phyloP scores from a whole-genome alignment of 2,797 vertebrate genomes.

The Semotilus atromaculatus region DNA sequence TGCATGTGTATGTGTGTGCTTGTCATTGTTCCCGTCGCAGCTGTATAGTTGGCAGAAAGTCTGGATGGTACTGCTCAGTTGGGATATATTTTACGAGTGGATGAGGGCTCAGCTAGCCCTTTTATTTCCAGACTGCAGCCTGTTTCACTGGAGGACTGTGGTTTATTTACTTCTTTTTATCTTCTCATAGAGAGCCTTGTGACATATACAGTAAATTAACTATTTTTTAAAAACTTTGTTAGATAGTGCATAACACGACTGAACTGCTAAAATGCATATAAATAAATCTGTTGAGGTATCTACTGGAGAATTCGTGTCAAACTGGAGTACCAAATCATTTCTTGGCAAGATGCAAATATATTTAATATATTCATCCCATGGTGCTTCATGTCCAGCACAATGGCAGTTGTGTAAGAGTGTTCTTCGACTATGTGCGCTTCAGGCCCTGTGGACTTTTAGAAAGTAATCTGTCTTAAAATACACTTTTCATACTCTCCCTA shows the following conservation, averaged over 20 bases:
- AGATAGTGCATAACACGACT: constrained; percentile 49
- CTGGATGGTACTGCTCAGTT: constrained; percentile 59
- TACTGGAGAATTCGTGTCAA: neutral
- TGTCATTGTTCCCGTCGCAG: constrained; percentile 58
- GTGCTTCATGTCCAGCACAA: neutral
- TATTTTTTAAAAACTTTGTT: constrained; percentile 35
- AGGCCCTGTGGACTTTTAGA: neutral
- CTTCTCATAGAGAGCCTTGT: constrained; percentile 64
- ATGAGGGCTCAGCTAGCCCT: constrained; percentile 42
- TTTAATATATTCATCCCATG: constrained; percentile 34
- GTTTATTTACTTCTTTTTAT: constrained; percentile 75
- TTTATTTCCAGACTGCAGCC: constrained; percentile 49
- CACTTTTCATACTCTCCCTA: neutral
- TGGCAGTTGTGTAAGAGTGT: constrained; percentile 4
- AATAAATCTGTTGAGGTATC: neutral
- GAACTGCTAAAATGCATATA: neutral
- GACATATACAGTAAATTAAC: constrained; percentile 62
- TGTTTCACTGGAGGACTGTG: constrained; percentile 71
- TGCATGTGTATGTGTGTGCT: constrained; percentile 39
- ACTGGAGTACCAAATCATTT: constrained; percentile 4
- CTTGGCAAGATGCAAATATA: constrained; percentile 27
- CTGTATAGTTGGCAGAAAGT: constrained; percentile 63
- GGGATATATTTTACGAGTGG: constrained; percentile 68
- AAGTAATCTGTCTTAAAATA: constrained; percentile 2
- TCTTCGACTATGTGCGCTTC: neutral